Percentiles rank a stretch among this genome's conserved stretches.
Evolutionary conservation across 2,113 vertebrate species (phyloP).

Genomic region (Chloroceryle aenea): DNA sequence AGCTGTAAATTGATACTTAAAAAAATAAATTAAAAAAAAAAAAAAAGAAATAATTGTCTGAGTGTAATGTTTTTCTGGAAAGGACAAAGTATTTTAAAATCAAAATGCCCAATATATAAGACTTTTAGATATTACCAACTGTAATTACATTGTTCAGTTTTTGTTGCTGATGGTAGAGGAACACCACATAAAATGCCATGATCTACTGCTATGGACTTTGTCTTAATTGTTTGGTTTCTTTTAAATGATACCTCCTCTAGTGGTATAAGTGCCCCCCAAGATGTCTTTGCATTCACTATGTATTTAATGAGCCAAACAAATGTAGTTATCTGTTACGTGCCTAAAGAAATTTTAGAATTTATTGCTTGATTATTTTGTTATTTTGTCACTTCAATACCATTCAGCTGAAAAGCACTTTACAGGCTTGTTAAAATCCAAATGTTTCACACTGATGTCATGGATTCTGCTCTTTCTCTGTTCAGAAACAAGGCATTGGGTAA

Average conservation of each 20-base stretch:
- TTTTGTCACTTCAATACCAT: background rate
- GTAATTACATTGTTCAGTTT: background rate
- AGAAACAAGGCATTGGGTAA: fast-evolving
- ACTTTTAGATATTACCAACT: background rate
- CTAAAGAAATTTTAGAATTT: background rate
- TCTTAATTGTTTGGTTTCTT: background rate
- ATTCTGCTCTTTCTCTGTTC: background rate
- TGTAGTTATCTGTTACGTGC: background rate
- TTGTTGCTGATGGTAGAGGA: background rate
- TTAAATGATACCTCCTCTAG: background rate
- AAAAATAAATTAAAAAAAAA: background rate
- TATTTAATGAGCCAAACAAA: background rate
- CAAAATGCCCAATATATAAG: background rate
- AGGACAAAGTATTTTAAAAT: background rate
- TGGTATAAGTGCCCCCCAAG: background rate
- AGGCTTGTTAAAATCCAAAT: background rate
- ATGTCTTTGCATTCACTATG: background rate
- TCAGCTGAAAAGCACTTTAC: background rate
- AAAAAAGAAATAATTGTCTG: background rate
- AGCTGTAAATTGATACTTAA: background rate
- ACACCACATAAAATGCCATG: background rate
- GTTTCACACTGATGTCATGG: background rate
- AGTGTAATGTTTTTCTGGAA: background rate
- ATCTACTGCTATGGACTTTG: background rate
- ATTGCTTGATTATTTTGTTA: background rate